A percentile compares a stretch with the other conserved stretches of the same genome.
phyloP scores from a whole-genome alignment of 2,797 vertebrate species.

The Macrochelys suwanniensis region DNA sequence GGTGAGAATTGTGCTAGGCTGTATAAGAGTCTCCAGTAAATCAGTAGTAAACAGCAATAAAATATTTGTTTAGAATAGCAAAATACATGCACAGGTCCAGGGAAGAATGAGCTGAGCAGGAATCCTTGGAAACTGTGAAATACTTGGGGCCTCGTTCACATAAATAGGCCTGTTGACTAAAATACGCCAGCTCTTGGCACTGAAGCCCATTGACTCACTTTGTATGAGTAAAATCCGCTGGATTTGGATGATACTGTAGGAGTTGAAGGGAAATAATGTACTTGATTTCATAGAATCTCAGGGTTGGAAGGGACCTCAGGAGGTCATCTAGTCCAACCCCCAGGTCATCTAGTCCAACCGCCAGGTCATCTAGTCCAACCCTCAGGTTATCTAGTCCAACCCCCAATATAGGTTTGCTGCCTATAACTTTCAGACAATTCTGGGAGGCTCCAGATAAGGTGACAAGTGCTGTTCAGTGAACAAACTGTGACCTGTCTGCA shows the following conservation, averaged over 20 bases:
- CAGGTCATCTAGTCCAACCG: too few relatives aligned
- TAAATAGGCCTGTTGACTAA: constrained; percentile 14
- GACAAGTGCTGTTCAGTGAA: constrained; percentile 53
- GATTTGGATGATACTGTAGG: constrained; percentile 41
- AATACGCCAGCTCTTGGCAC: not conserved
- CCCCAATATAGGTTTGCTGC: constrained; percentile 56
- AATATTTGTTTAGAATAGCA: not conserved
- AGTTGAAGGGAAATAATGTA: constrained; percentile 60
- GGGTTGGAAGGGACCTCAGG: too few relatives aligned
- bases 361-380: too few relatives aligned
- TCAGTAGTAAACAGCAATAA: not conserved
- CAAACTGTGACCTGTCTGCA: constrained; percentile 65
- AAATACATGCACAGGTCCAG: not conserved
- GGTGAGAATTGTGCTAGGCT: not conserved
- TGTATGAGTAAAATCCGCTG: constrained; percentile 41
- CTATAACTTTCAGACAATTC: constrained; percentile 61
- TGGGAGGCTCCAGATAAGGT: constrained; percentile 62
- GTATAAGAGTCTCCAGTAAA: not conserved
- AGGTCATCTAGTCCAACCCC: too few relatives aligned
- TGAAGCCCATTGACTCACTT: not conserved
- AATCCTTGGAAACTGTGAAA: not conserved
- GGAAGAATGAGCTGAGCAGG: not conserved
- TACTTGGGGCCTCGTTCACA: not conserved
- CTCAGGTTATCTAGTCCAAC: too few relatives aligned
- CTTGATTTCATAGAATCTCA: too few relatives aligned